phyloP scores from a whole-genome alignment of 1,140 invertebrate species.

The Acromyrmex charruanus region DNA sequence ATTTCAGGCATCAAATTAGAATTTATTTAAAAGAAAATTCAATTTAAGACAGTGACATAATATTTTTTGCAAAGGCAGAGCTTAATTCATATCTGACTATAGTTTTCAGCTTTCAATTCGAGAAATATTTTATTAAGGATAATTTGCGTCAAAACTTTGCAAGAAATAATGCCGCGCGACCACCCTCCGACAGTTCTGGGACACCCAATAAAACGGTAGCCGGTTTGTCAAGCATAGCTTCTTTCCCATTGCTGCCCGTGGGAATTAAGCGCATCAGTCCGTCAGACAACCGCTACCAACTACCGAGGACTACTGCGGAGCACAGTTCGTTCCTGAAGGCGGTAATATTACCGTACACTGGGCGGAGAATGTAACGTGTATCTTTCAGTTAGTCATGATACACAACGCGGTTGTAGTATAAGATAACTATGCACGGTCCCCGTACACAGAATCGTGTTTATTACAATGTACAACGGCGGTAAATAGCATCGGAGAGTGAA shows the following conservation, averaged over 20 bases:
- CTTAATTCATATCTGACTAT: neutral
- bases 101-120: neutral
- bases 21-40: neutral
- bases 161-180: slow-evolving; percentile 11
- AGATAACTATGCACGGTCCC: slow-evolving; percentile 14
- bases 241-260: slow-evolving; percentile 58
- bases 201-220: slow-evolving; percentile 39
- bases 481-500: slow-evolving; percentile 1
- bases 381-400: slow-evolving; percentile 56
- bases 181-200: slow-evolving; percentile 20
- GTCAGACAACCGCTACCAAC: slow-evolving; percentile 53
- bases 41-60: neutral
- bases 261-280: slow-evolving; percentile 51
- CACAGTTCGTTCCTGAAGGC: slow-evolving; percentile 43
- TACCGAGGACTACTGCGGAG: slow-evolving; percentile 32
- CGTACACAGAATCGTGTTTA: slow-evolving; percentile 2
- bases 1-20: neutral
- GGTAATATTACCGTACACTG: slow-evolving; percentile 1
- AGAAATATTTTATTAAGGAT: neutral
- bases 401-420: neutral
- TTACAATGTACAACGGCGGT: slow-evolving; percentile 24
- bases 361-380: slow-evolving; percentile 42
- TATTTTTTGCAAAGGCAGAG: neutral
- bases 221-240: slow-evolving; percentile 48
- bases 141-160: neutral